Evolutionary conservation across 1,140 invertebrate species (phyloP).

Genomic region (Pseudomyrmex concolor): DNA sequence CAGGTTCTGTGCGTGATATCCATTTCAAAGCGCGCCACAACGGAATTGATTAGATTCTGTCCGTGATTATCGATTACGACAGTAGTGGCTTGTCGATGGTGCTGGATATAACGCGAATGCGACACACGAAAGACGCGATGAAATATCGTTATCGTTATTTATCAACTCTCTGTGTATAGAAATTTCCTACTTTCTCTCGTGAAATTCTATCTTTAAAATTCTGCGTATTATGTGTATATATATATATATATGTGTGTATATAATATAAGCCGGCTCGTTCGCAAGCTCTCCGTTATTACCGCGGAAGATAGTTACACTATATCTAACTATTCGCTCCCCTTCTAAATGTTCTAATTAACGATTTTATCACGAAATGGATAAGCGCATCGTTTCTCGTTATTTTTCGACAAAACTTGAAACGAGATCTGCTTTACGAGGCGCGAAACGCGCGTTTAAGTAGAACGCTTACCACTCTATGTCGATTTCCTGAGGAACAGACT

Average conservation of each 20-base stretch:
- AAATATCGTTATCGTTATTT: conserved; percentile 24
- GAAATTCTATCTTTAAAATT: neutral
- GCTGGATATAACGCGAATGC: conserved; percentile 18
- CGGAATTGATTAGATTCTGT: conserved; percentile 44
- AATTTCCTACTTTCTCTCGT: neutral
- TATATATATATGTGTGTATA: neutral
- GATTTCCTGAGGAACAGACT: conserved; percentile 22
- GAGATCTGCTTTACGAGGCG: conserved; percentile 13
- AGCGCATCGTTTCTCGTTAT: neutral
- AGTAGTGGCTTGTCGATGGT: conserved; percentile 29
- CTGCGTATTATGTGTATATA: too few relatives aligned
- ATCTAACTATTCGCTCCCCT: neutral
- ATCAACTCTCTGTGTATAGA: neutral
- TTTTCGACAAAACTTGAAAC: conserved; percentile 16
- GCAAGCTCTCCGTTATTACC: conserved; percentile 20
- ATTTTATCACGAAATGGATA: conserved; percentile 24
- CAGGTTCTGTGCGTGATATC: conserved; percentile 26
- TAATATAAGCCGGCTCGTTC: neutral
- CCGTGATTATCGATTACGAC: conserved; percentile 11
- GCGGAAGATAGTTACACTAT: neutral
- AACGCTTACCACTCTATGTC: conserved; percentile 12
- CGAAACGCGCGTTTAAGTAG: conserved; percentile 15
- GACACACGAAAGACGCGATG: neutral
- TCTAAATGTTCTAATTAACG: conserved; percentile 38
- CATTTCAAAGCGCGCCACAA: conserved; percentile 25